Percentiles rank a stretch among this genome's conserved stretches.
Evolutionary conservation across 2,797 vertebrate genomes (phyloP).

Genomic region (Clamator glandarius): DNA sequence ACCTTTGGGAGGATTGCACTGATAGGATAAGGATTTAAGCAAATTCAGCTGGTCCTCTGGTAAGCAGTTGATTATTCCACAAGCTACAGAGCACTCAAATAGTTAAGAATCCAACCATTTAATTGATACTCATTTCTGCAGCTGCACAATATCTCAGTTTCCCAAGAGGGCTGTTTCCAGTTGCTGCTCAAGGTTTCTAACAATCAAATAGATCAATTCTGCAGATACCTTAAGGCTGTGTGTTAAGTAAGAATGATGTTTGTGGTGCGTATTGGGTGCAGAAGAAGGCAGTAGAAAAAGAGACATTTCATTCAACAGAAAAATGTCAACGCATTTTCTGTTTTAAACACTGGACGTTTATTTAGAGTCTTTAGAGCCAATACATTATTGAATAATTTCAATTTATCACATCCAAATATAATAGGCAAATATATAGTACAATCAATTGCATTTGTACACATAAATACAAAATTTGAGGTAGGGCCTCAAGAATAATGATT

Average conservation of each 20-base stretch:
- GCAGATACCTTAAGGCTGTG: constrained; percentile 44
- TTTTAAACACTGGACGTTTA: constrained; percentile 96
- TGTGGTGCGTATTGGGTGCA: not conserved
- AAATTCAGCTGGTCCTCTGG: constrained; percentile 6
- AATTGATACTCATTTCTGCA: constrained; percentile 71
- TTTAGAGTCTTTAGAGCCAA: constrained; percentile 90
- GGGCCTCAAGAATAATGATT: constrained; percentile 97
- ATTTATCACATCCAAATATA: constrained; percentile 93
- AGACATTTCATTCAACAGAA: constrained; percentile 29
- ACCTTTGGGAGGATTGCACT: not conserved
- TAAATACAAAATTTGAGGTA: constrained; percentile 99
- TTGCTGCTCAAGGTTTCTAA: constrained; percentile 49
- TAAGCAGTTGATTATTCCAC: constrained; percentile 64
- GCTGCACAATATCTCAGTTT: constrained; percentile 33
- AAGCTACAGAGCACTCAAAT: constrained; percentile 41
- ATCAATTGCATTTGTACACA: constrained; percentile 98
- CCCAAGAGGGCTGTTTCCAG: constrained; percentile 63
- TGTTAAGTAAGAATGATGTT: constrained; percentile 56
- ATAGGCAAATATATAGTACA: constrained; percentile 98
- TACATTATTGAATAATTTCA: constrained; percentile 93
- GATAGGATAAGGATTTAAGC: constrained; percentile 24
- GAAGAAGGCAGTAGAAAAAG: not conserved
- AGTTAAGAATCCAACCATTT: constrained; percentile 57
- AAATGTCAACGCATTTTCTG: constrained; percentile 11
- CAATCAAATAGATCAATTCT: constrained; percentile 63